These are phyloP conservation scores for Rosalia funebris DNA, from an alignment of 2,888 invertebrate genomes.

Conservation along the genomic window DNA sequence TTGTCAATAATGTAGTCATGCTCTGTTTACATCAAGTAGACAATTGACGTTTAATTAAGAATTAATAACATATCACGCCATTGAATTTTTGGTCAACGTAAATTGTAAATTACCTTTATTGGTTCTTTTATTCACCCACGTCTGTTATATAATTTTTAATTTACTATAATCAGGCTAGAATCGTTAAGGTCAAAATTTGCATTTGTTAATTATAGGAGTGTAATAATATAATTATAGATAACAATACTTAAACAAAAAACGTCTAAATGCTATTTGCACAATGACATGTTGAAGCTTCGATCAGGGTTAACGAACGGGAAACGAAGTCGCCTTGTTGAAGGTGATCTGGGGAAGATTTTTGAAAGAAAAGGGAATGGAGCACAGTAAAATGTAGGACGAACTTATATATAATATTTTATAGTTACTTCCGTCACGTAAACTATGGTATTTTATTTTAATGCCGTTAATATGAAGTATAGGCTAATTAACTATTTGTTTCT, in stretches of 20 bases:
- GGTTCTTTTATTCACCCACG: not conserved
- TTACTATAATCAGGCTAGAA: slow-evolving; percentile 7
- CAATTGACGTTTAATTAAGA: no score
- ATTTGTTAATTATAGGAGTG: slow-evolving; percentile 6
- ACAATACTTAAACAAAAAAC: not conserved
- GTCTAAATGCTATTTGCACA: not conserved
- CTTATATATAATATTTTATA: no score
- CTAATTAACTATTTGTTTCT: no score
- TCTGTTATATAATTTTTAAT: slow-evolving; percentile 10
- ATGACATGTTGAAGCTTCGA: not conserved
- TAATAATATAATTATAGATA: not conserved
- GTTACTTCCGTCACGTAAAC: no score
- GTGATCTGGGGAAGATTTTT: not conserved
- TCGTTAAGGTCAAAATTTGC: slow-evolving; percentile 17
- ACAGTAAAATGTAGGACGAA: no score
- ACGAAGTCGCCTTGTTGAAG: not conserved
- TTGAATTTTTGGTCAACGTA: no score
- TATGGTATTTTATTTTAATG: no score
- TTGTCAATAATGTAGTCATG: no score
- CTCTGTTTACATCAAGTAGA: no score
- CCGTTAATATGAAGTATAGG: no score
- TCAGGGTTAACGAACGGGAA: not conserved
- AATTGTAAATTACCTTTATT: not conserved
- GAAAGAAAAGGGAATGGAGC: no score
- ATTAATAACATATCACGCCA: no score